These are phyloP conservation scores for Drosophila insularis DNA, from an alignment of 1,140 invertebrate genomes.

Conservation along the genomic window DNA sequence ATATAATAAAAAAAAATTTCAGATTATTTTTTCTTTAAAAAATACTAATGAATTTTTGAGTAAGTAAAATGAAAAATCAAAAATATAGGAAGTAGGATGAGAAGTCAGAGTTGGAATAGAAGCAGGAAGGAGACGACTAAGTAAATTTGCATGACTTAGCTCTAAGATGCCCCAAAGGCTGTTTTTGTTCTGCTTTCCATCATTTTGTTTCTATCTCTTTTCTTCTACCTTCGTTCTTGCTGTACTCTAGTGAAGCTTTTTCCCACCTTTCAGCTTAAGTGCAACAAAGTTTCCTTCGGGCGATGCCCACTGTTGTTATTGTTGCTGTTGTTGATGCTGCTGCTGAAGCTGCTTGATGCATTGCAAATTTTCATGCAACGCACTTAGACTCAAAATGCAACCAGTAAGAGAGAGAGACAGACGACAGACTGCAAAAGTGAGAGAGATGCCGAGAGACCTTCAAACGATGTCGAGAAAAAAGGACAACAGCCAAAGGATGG, in stretches of 20 bases:
- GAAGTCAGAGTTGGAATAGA: not conserved
- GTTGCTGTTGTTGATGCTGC: slow-evolving; percentile 17
- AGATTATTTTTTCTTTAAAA: not conserved
- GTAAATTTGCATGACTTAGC: slow-evolving; percentile 9
- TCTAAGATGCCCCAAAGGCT: slow-evolving; percentile 10
- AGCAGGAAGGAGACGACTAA: not conserved
- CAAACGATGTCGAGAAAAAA: slow-evolving; percentile 9
- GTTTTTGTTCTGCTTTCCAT: not conserved
- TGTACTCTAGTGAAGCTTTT: not conserved
- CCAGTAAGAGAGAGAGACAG: not conserved
- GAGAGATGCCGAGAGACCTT: not conserved
- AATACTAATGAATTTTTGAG: not conserved
- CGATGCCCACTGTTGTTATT: not conserved
- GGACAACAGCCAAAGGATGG: not conserved
- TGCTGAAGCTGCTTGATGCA: slow-evolving; percentile 25
- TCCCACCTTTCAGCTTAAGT: slow-evolving; percentile 28
- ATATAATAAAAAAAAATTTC: not conserved
- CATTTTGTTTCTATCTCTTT: not conserved
- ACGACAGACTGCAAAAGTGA: not conserved
- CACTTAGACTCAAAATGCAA: slow-evolving; percentile 33
- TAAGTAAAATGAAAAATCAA: not conserved
- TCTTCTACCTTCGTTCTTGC: no score
- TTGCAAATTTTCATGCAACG: slow-evolving; percentile 49
- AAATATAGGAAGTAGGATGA: not conserved
- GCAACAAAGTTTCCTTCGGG: slow-evolving; percentile 42